These are phyloP conservation scores for Abscondita cerata DNA, from an alignment of 2,888 invertebrate species.

Conservation along the genomic window DNA sequence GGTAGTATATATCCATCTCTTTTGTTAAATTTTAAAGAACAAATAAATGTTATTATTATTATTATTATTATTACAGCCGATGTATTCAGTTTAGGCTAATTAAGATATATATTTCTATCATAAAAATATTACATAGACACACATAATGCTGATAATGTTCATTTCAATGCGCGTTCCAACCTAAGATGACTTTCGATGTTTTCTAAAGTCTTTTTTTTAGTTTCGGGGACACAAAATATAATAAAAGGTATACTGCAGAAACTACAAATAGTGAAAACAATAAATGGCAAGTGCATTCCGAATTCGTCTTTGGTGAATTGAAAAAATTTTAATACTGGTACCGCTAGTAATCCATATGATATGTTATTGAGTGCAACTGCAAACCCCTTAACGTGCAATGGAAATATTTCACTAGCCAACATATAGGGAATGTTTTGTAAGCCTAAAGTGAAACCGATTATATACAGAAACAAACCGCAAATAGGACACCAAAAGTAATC, in stretches of 20 bases:
- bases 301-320: conserved; percentile 63
- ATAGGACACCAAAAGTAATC: conserved; percentile 58
- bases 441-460: too few species aligned
- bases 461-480: too few species aligned
- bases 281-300: conserved; percentile 71
- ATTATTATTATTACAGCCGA: too few species aligned
- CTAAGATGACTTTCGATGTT: conserved; percentile 71
- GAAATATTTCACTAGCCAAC: conserved; percentile 61
- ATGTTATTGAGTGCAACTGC: conserved; percentile 62
- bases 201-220: conserved; percentile 74
- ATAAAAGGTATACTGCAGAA: conserved; percentile 68
- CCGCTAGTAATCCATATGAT: conserved; percentile 58
- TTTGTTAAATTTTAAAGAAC: too few species aligned
- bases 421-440: conserved; percentile 61
- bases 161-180: too few species aligned
- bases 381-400: conserved; percentile 61
- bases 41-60: too few species aligned
- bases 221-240: conserved; percentile 69
- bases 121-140: too few species aligned
- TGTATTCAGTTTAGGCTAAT: too few species aligned
- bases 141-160: too few species aligned
- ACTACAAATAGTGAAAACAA: conserved; percentile 69
- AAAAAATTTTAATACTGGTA: conserved; percentile 59
- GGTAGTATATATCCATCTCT: too few species aligned
- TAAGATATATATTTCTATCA: too few species aligned